A percentile compares a stretch with the other conserved stretches of the same genome.
Evolutionary conservation across 2,888 invertebrate genomes (phyloP).

Genomic region (Proisotoma minuta): DNA sequence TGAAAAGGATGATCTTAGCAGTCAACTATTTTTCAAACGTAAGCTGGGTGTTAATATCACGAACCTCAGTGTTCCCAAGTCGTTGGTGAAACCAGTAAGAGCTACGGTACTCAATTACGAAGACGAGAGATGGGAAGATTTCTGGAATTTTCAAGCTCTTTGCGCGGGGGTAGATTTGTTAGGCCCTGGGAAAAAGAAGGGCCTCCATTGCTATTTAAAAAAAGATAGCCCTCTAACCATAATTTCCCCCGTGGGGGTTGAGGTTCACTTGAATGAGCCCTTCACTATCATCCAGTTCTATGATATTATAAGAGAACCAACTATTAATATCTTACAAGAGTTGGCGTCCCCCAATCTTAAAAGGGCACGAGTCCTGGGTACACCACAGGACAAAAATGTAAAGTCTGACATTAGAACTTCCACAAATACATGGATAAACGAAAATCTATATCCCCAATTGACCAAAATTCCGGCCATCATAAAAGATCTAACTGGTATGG

Average conservation of each 20-base stretch:
- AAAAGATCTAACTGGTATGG: conserved; percentile 49
- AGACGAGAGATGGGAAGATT: neutral
- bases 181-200: too few relatives aligned
- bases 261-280: neutral
- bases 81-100: too few relatives aligned
- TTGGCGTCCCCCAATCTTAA: neutral
- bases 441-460: too few relatives aligned
- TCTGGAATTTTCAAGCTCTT: neutral
- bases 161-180: too few relatives aligned
- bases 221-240: neutral
- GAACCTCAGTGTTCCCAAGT: too few relatives aligned
- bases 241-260: neutral
- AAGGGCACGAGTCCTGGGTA: neutral
- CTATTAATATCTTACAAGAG: neutral
- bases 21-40: too few relatives aligned
- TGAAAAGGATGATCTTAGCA: too few relatives aligned
- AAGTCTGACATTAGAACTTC: neutral
- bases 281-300: neutral
- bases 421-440: neutral
- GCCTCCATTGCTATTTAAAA: neutral
- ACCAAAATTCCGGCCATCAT: conserved; percentile 44
- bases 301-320: neutral
- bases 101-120: too few relatives aligned
- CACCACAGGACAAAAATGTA: neutral
- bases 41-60: too few relatives aligned